Conservation (phyloP, 2,113 vertebrate species). For the Callipepla squamata region DNA sequence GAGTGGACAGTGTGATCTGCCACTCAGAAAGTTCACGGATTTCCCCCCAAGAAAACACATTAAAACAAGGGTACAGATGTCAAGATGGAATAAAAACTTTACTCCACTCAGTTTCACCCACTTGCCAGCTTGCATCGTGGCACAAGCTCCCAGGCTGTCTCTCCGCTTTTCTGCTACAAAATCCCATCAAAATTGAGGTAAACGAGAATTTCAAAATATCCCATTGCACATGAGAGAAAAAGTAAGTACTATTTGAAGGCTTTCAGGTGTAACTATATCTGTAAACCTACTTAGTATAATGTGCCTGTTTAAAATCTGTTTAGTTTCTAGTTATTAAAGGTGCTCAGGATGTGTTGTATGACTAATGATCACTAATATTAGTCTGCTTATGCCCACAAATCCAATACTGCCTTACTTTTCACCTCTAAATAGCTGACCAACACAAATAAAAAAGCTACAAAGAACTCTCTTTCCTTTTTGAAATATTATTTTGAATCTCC, state of each 20-base stretch:
- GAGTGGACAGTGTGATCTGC: background rate
- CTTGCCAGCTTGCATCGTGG: background rate
- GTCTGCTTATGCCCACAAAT: constrained; percentile 26
- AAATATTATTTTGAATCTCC: background rate
- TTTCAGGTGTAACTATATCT: background rate
- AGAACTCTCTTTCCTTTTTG: background rate
- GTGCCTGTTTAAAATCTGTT: constrained; percentile 21
- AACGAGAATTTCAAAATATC: background rate
- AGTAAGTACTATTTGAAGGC: background rate
- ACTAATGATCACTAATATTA: constrained; percentile 13
- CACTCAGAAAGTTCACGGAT: accelerated
- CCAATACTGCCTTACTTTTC: background rate
- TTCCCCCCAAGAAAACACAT: background rate
- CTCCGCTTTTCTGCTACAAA: background rate
- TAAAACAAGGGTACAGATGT: background rate
- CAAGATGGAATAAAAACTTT: background rate
- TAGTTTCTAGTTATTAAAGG: constrained; percentile 37
- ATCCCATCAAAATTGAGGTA: background rate
- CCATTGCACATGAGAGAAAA: background rate
- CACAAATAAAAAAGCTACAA: background rate
- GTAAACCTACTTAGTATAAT: background rate
- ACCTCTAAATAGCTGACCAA: background rate
- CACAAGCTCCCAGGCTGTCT: background rate
- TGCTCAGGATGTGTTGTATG: background rate
- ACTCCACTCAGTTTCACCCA: background rate